Base-by-base conservation (phyloP, 2,113 vertebrate species). In the Ovis aries region DNA sequence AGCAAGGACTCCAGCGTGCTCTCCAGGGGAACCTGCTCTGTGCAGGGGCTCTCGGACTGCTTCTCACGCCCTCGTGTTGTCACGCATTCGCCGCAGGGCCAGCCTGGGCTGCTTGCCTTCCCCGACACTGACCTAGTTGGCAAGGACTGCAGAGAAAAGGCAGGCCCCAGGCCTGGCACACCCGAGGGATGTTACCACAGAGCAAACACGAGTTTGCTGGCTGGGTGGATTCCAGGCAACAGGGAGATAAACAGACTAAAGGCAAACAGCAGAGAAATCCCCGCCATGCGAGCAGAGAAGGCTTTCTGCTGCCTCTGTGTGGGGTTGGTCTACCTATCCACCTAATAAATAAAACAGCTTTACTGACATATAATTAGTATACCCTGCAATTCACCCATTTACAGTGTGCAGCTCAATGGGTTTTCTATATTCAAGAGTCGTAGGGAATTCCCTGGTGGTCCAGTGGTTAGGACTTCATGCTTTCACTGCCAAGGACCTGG, bases 101-200 rank as follows among this genome's bases (percentile, higher is more conserved):
- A 36, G 53, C 19, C 67, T 0, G 4, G 29, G 57, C 86, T 55
- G 7, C 85, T 83, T 94, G 81, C 64, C 82, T 57, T 96, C 57
- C 86, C 52, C 31, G 43, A 86, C 25, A 13, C 77, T 77, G 92
- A 91, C 95, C 95, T 92, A 97, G 43, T 85, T 97, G 97, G 96
- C 95, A 96, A 96, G 74, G 55, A 36, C 55, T 14, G 55, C 27
- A 33, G 90, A 87, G 95, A 59, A 88, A 92, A 50, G 48, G 91
- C 81, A 78, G 88, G 60, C 55, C 23, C 43, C 1, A 11, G 85
- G 45, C 77, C 86, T 29, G 36, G n/a, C 8, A 60, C 60, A 60
- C 80, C 36, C 64, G 53, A 3, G 2, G 48, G 92, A 88, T 80
- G 83, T 90, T 17, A 55, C 50, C 2, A 3, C 55, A 59, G 43